Evolutionary conservation across 2,888 invertebrate genomes (phyloP), one percentile per base, ranked within the genome.

Genomic region (Orthosia gracilis): DNA sequence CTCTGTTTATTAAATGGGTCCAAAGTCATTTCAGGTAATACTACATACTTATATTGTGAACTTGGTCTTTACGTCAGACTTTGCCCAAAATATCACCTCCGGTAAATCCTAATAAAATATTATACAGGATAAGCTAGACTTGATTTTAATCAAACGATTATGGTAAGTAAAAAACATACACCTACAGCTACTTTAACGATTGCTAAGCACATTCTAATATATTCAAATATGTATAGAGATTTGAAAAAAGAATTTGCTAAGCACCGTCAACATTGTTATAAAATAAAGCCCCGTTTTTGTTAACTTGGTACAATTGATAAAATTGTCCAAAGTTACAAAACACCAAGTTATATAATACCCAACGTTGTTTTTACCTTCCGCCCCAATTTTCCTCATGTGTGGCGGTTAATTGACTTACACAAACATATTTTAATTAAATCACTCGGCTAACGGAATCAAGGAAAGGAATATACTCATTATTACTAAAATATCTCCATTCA

Each of bases 401-500:
- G 1, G 1, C 11, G 5, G 57, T 15, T 45, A 63, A 54, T 59
- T 49, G 15, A 40, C 62, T 58, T 47, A 52, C 31, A 31, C 18
- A 40, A 63, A n/a, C n/a, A n/a, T n/a, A n/a, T n/a, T n/a, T n/a
- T 55, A 54, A 18, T n/a, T 47, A 26, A 23, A 61, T 26, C 1
- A 68, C 61, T 47, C n/a, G 4, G 4, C 1, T 55, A 82, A 57
- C 26, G 31, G 12, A 9, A 67, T 69, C 3, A 69, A 54, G 71
- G 66, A 78, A 78, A 82, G 13, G 2, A 63, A 59, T 54, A 4
- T 15, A 50, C n/a, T 49, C 31, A 21, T 40, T 61, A 26, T 13
- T 17, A 54, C n/a, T 0, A 67, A 71, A 68, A 69, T 64, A 68
- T 64, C 31, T 49, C 21, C 49, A 70, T 68, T 70, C n/a, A 76